A percentile compares a stretch with the other conserved stretches of the same genome.
These are phyloP conservation scores for Anhinga anhinga DNA, from an alignment of 2,113 vertebrate species.

Conservation along the genomic window DNA sequence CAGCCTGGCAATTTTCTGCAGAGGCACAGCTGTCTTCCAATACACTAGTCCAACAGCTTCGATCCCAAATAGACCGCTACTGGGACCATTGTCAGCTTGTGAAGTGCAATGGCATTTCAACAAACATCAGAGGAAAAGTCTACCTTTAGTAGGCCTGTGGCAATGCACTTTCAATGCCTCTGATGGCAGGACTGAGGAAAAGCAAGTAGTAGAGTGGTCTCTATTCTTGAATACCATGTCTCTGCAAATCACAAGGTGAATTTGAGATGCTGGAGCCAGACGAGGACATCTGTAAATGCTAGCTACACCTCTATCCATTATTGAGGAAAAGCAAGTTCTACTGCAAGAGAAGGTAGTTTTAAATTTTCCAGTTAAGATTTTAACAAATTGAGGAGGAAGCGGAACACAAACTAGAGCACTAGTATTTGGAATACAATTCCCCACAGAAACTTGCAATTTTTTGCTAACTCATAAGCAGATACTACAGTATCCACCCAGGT, in stretches of 20 bases:
- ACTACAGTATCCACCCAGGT: not conserved
- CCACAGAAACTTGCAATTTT: not conserved
- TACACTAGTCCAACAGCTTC: not conserved
- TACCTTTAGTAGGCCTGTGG: not conserved
- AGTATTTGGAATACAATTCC: not conserved
- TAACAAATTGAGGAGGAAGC: not conserved
- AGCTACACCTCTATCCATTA: no score
- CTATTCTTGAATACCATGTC: fast-evolving
- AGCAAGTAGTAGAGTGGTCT: not conserved
- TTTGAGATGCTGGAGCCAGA: not conserved
- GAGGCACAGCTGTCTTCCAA: not conserved
- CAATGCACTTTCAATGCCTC: not conserved
- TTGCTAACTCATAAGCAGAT: no score
- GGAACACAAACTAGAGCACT: not conserved
- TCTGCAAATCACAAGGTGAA: not conserved
- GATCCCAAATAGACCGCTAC: not conserved
- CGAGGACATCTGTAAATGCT: not conserved
- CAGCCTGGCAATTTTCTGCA: not conserved
- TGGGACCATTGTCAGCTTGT: not conserved
- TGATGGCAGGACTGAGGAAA: not conserved
- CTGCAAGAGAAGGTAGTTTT: not conserved
- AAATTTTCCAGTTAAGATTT: not conserved
- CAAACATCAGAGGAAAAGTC: not conserved
- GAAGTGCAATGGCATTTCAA: not conserved
- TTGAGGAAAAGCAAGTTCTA: not conserved